phyloP scores from a whole-genome alignment of 1,140 invertebrate species.

The Bombus confusus region DNA sequence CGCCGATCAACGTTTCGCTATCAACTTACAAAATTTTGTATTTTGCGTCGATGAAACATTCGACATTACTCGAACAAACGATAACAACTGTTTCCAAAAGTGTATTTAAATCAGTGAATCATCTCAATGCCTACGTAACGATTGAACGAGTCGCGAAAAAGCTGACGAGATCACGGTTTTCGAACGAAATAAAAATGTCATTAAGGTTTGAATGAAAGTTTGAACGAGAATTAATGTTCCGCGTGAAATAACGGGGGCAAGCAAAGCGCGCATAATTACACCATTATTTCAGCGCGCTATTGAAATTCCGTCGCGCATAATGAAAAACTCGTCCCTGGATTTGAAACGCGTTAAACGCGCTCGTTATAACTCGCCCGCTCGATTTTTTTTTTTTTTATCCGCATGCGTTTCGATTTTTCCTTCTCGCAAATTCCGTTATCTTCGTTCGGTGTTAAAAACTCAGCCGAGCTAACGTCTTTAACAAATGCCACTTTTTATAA shows the following conservation, averaged over 20 bases:
- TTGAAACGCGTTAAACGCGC: conserved; percentile 14
- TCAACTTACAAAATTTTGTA: too few species aligned
- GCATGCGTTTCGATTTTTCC: neutral
- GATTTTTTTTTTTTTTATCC: neutral
- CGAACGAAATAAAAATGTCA: conserved; percentile 28
- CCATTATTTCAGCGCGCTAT: conserved; percentile 13
- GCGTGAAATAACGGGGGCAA: conserved; percentile 37
- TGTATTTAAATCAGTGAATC: neutral
- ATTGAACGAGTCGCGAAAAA: neutral
- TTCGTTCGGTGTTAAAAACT: neutral
- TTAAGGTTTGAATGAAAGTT: conserved; percentile 34
- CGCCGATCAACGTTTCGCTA: too few species aligned
- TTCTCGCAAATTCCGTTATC: neutral
- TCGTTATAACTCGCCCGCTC: conserved; percentile 1
- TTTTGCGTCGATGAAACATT: too few species aligned
- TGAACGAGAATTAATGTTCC: conserved; percentile 39
- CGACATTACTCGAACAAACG: too few species aligned
- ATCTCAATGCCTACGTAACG: neutral
- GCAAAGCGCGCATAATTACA: conserved; percentile 29
- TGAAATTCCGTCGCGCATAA: conserved; percentile 33
- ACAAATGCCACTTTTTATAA: neutral
- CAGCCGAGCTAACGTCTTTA: too few species aligned
- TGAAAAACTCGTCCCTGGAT: conserved; percentile 22
- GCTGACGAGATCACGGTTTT: neutral
- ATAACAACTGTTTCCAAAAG: too few species aligned